These are phyloP conservation scores for Sialis fuliginosa DNA, from an alignment of 2,888 invertebrate genomes.

Conservation along the genomic window DNA sequence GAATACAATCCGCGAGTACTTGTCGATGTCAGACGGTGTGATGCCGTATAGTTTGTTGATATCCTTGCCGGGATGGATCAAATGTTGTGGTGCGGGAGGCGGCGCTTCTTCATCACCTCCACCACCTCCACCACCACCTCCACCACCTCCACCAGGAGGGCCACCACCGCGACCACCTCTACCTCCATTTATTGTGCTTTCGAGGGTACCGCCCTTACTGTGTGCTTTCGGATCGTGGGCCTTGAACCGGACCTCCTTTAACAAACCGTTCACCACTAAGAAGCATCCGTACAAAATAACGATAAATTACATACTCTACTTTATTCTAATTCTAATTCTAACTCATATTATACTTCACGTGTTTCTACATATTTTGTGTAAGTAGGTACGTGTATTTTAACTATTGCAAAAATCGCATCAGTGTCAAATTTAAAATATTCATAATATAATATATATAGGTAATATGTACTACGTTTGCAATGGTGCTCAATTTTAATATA, in stretches of 20 bases:
- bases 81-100: conserved; percentile 52
- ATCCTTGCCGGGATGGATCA: conserved; percentile 78
- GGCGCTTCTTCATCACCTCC: conserved; percentile 40
- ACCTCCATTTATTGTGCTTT: conserved; percentile 76
- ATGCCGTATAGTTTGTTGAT: conserved; percentile 83
- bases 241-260: conserved; percentile 69
- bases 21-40: conserved; percentile 96
- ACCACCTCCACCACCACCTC: conserved; percentile 26
- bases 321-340: too few relatives aligned
- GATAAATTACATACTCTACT: conserved; percentile 6
- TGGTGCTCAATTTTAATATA: too few relatives aligned
- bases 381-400: too few relatives aligned
- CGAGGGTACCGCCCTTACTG: conserved; percentile 80
- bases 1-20: conserved; percentile 95
- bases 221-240: conserved; percentile 88
- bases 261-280: conserved; percentile 35
- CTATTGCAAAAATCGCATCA: too few relatives aligned
- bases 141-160: conserved; percentile 41
- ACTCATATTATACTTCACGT: too few relatives aligned
- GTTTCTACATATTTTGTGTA: too few relatives aligned
- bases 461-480: too few relatives aligned
- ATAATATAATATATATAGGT: too few relatives aligned
- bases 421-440: too few relatives aligned
- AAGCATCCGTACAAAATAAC: conserved; percentile 36
- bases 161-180: conserved; percentile 49